These are phyloP conservation scores for Cremastobaeus sp. DNA, from an alignment of 2,888 invertebrate species.

Conservation along the genomic window DNA sequence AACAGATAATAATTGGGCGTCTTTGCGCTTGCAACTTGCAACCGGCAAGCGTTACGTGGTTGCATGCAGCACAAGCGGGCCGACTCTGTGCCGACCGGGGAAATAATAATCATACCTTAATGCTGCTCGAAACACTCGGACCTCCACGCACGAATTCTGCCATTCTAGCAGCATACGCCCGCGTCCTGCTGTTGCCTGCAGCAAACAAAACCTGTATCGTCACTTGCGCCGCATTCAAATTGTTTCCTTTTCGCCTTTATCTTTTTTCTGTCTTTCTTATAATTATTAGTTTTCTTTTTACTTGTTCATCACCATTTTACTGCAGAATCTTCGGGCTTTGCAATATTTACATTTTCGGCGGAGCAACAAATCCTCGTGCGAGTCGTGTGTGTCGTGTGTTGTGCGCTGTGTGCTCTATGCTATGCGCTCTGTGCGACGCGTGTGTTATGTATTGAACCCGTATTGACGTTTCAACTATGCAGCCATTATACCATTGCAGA, in stretches of 20 bases:
- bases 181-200: constrained; percentile 40
- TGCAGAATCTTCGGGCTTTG: no score
- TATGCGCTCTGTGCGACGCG: constrained; percentile 67
- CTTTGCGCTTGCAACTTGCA: neutral
- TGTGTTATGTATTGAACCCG: constrained; percentile 62
- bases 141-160: constrained; percentile 80
- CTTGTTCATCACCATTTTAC: no score
- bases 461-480: constrained; percentile 77
- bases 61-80: constrained; percentile 6
- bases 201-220: constrained; percentile 18
- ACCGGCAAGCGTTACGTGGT: constrained; percentile 12
- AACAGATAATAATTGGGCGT: neutral
- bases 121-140: constrained; percentile 78
- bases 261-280: no score
- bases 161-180: constrained; percentile 72
- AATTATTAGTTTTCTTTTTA: no score
- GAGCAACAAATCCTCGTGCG: no score
- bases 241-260: constrained; percentile 14
- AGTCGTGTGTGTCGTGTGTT: no score
- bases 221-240: no score
- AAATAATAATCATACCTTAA: constrained; percentile 73
- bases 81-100: neutral
- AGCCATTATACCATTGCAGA: constrained; percentile 76
- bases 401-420: no score
- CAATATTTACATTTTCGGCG: constrained; percentile 66